Base-by-base conservation (phyloP, 1,140 invertebrate species). In the Macrosteles quadrilineatus region DNA sequence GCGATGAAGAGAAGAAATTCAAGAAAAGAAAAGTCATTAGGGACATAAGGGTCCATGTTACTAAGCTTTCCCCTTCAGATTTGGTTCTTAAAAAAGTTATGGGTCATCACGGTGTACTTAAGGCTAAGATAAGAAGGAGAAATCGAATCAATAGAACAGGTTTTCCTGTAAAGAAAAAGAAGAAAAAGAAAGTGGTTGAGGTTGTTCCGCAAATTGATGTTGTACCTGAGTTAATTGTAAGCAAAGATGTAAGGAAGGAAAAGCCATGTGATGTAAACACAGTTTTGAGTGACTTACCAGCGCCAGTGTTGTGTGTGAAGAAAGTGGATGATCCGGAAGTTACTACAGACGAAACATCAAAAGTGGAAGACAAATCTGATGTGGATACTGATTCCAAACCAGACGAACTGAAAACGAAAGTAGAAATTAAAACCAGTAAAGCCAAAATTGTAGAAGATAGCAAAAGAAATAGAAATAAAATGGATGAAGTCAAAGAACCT, bases 61-160 rank as follows among this genome's bases (percentile, higher is more conserved):
- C 82, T 3, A 85, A 85, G 76, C 72, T 85, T 1, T 74, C 71
- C 6, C 72, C 79, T 0, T 77, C 78, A 0, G 83, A 85, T 47
- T 69, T 80, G 1, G 74, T 77, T 30, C 76, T 80, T 19, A 67
- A 73, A 4, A 80, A 78, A 30, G 63, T 67, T 12, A 71, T 69
- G 14, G 32, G 32, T 36, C 4, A 36, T 36, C 32, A 36, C 14
- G 68, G 59, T 25, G 47, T 66, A 40, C 32, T 59, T 53, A 75
- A 75, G 31, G 65, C 74, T n/a, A 78, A 79, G 47, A 74, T 77
- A 19, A 90, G 78, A 9, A 85, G 89, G 69, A 85, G 92, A 64
- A 87, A 91, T 62, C 90, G 93, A 79, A 84, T 88, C 4, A 96
- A 95, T 78, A 84, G 91, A 73, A 95, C 93, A 12, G 93, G 93